Evolutionary conservation across 2,113 vertebrate species (phyloP).

Genomic region (Danio rerio): GRCz12tu NC_133189.1:44204501-44205000

Average conservation of each 20-base stretch:
- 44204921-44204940: neutral
- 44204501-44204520: neutral
- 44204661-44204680: constrained; percentile 80
- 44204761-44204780: constrained; percentile 57
- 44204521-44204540: too few relatives aligned
- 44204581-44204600: constrained; percentile 11
- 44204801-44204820: neutral
- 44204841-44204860: neutral
- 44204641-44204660: constrained; percentile 82
- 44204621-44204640: constrained; percentile 46
- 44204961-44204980: too few relatives aligned
- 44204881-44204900: constrained; percentile 5
- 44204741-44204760: constrained; percentile 96
- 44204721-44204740: constrained; percentile 90
- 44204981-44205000: neutral
- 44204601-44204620: constrained; percentile 2
- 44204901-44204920: neutral
- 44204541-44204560: neutral
- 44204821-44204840: neutral
- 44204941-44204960: neutral
- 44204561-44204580: neutral
- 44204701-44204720: constrained; percentile 93
- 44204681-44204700: constrained; percentile 82
- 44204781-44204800: constrained; percentile 5
- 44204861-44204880: neutral